Evolutionary conservation across 2,888 invertebrate species (phyloP).

Genomic region (Leptinotarsa tumamoca): DNA sequence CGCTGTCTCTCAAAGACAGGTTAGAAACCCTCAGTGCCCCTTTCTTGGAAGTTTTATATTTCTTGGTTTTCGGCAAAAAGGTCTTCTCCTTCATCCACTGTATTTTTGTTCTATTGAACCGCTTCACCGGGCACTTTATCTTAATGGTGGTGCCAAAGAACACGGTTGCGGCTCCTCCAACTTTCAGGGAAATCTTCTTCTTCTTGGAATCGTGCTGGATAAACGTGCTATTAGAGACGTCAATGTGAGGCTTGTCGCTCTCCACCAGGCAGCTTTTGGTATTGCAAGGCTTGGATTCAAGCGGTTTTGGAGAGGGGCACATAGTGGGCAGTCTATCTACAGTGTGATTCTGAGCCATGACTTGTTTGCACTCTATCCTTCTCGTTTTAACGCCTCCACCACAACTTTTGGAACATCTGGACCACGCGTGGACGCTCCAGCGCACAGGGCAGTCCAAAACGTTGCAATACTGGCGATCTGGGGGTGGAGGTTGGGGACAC

Average conservation of each 20-base stretch:
- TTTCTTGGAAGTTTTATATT: conserved; percentile 90
- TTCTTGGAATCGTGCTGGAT: conserved; percentile 87
- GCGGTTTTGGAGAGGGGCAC: conserved; percentile 81
- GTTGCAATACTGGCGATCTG: conserved; percentile 91
- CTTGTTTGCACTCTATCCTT: conserved; percentile 88
- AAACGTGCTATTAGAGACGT: conserved; percentile 83
- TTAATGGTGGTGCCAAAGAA: conserved; percentile 93
- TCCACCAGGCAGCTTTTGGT: conserved; percentile 82
- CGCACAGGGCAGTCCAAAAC: conserved; percentile 89
- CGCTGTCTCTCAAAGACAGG: conserved; percentile 84
- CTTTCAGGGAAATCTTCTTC: conserved; percentile 85
- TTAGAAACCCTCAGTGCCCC: conserved; percentile 89
- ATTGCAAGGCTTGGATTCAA: conserved; percentile 86
- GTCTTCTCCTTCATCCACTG: conserved; percentile 91
- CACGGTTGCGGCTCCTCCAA: conserved; percentile 91
- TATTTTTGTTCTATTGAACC: conserved; percentile 84
- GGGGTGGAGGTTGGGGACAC: conserved; percentile 92
- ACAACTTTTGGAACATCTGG: conserved; percentile 92
- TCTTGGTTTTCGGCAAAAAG: conserved; percentile 80
- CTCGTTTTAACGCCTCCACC: conserved; percentile 91
- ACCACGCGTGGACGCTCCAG: conserved; percentile 91
- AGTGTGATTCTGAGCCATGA: conserved; percentile 92
- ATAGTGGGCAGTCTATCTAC: conserved; percentile 82
- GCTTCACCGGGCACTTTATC: conserved; percentile 93
- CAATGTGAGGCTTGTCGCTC: conserved; percentile 79